These are phyloP conservation scores for Piezodorus guildinii DNA, from an alignment of 1,140 invertebrate species.

Conservation along the genomic window DNA sequence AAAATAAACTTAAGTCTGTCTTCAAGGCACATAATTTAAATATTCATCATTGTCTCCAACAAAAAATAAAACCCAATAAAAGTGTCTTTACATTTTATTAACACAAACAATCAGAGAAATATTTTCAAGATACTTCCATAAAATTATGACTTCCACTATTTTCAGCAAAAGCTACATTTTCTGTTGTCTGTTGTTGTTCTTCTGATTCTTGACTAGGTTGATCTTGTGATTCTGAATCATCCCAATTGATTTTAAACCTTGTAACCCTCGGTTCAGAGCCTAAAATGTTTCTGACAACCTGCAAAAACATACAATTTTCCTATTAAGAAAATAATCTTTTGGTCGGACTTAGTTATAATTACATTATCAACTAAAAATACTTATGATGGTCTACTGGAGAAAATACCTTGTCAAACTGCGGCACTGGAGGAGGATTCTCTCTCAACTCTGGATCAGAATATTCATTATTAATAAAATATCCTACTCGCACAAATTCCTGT, in stretches of 20 bases:
- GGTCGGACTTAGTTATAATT: too few relatives aligned
- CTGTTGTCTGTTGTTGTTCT: background rate
- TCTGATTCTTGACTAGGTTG: background rate
- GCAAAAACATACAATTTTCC: conserved; percentile 28
- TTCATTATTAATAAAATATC: conserved; percentile 98
- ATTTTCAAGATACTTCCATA: conserved; percentile 8
- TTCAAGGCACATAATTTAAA: background rate
- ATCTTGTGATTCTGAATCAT: conserved; percentile 43
- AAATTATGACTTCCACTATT: conserved; percentile 5
- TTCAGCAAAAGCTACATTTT: background rate
- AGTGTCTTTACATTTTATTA: too few relatives aligned
- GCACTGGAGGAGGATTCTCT: conserved; percentile 86
- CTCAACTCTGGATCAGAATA: conserved; percentile 86
- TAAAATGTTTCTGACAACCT: conserved; percentile 82
- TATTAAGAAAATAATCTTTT: background rate
- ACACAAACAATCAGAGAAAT: too few relatives aligned
- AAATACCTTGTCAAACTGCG: conserved; percentile 80
- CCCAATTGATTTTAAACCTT: conserved; percentile 96
- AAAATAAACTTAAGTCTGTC: conserved; percentile 8
- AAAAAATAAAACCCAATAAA: too few relatives aligned
- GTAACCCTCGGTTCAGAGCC: conserved; percentile 90
- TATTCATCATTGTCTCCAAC: too few relatives aligned
- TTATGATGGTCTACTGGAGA: too few relatives aligned
- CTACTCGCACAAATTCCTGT: conserved; percentile 93
- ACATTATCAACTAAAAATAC: too few relatives aligned